These are phyloP conservation scores for Kryptolebias ocellatus DNA, from an alignment of 2,797 vertebrate species.

Conservation along the genomic window DNA sequence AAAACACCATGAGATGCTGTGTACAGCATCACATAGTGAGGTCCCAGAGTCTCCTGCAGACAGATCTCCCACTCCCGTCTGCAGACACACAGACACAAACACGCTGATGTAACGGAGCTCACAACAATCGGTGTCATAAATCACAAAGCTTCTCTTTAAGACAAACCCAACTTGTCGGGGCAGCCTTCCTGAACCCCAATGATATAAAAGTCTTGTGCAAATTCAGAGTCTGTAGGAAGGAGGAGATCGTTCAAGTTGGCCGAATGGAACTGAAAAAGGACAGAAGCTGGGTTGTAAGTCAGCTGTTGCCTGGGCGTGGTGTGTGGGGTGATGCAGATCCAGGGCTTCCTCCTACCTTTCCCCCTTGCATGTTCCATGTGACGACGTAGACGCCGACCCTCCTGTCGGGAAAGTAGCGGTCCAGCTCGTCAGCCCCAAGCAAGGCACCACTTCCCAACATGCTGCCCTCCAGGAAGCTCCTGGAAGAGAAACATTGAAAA, in stretches of 20 bases:
- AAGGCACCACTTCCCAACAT: slow-evolving; percentile 91
- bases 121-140: neutral
- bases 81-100: slow-evolving; percentile 19
- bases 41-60: slow-evolving; percentile 94
- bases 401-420: slow-evolving; percentile 93
- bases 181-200: slow-evolving; percentile 97
- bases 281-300: slow-evolving; percentile 19
- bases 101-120: neutral
- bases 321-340: neutral
- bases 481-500: slow-evolving; percentile 47
- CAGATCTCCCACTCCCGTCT: slow-evolving; percentile 97
- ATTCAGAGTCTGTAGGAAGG: slow-evolving; percentile 91
- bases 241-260: slow-evolving; percentile 91
- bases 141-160: neutral
- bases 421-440: slow-evolving; percentile 93
- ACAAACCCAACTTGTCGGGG: slow-evolving; percentile 87
- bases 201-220: slow-evolving; percentile 94
- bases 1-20: slow-evolving; percentile 92
- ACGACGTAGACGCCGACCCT: slow-evolving; percentile 87
- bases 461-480: slow-evolving; percentile 97
- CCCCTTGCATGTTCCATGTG: slow-evolving; percentile 99
- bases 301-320: neutral
- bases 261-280: slow-evolving; percentile 85
- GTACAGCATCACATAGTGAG: slow-evolving; percentile 93
- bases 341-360: slow-evolving; percentile 81